Evolutionary conservation across 2,113 vertebrate species (phyloP).

Genomic region (Nycticebus coucang): DNA sequence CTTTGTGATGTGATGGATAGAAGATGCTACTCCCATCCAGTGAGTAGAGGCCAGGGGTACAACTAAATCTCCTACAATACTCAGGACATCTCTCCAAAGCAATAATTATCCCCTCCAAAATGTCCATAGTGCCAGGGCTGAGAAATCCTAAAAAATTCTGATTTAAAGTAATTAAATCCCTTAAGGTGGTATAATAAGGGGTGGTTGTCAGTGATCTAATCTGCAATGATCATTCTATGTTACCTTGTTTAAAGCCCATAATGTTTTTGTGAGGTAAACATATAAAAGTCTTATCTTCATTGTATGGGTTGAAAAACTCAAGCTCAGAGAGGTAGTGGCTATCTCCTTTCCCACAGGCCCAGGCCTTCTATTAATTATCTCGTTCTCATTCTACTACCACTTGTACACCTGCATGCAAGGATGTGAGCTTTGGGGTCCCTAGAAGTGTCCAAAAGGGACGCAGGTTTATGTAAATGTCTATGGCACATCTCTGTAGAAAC

Average conservation of each 20-base stretch:
- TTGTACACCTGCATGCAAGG: neutral
- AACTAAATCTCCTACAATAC: neutral
- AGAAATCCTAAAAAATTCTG: slow-evolving; percentile 67
- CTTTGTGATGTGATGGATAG: neutral
- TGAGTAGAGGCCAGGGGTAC: neutral
- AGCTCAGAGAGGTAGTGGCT: neutral
- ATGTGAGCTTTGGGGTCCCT: neutral
- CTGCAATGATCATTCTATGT: neutral
- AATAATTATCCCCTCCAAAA: neutral
- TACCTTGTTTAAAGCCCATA: neutral
- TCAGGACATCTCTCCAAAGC: too few relatives aligned
- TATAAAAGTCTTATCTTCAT: neutral
- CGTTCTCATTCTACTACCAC: neutral
- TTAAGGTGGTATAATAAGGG: slow-evolving; percentile 71
- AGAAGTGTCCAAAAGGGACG: neutral
- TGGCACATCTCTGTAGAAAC: neutral
- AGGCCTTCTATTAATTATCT: neutral
- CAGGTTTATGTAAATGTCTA: neutral
- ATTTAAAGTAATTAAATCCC: slow-evolving; percentile 81
- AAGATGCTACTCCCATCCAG: neutral
- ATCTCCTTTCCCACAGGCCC: neutral
- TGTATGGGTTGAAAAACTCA: neutral
- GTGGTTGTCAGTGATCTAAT: neutral
- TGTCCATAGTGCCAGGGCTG: neutral
- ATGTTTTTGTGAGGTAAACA: neutral